Conservation (phyloP, 2,797 vertebrate genomes). For the Cygnus olor region DNA sequence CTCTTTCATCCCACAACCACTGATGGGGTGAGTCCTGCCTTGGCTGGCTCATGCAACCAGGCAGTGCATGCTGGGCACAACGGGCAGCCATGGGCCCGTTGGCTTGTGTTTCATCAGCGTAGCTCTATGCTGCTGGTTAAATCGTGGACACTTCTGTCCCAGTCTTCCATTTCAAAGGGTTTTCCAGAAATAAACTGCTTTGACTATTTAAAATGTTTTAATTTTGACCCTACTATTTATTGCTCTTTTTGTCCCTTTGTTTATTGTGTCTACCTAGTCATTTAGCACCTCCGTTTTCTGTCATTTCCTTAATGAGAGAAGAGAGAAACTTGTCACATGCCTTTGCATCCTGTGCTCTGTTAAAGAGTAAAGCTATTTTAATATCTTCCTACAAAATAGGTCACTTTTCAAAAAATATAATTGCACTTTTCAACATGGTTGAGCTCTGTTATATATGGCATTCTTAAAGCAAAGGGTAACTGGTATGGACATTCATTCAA, state of each 20-base stretch:
- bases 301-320: not conserved
- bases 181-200: not conserved
- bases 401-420: not conserved
- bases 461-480: not conserved
- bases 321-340: not conserved
- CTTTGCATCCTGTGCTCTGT: not conserved
- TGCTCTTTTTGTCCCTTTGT: not conserved
- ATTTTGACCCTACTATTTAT: not conserved
- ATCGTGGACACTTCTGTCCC: accelerated
- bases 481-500: not conserved
- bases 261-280: not conserved
- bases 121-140: not conserved
- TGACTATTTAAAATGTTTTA: not conserved
- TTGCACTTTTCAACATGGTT: not conserved
- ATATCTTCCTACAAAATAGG: not conserved
- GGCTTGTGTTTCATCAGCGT: not conserved
- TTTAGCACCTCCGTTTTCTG: not conserved
- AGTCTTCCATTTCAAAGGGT: not conserved
- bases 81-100: not conserved
- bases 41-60: not conserved
- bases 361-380: not conserved
- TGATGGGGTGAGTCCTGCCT: not conserved
- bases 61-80: no score
- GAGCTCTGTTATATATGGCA: not conserved
- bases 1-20: not conserved